A percentile compares a stretch with the other conserved stretches of the same genome.
Evolutionary conservation across 2,888 invertebrate species (phyloP).

Genomic region (Aleiodes testaceus): DNA sequence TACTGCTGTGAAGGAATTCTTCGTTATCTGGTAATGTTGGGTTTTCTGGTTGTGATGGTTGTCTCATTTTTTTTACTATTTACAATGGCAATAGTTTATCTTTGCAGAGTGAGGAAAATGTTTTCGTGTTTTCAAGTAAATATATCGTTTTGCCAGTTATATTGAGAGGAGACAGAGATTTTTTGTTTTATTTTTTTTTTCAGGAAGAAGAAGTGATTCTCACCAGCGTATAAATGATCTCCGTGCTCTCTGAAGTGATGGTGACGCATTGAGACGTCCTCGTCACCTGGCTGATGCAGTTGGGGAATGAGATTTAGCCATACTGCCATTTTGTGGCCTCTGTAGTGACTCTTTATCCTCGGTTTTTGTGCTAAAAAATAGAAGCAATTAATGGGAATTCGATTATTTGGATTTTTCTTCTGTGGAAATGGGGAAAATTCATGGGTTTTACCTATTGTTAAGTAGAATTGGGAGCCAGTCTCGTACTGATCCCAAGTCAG

Average conservation of each 20-base stretch:
- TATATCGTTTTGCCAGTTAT: not conserved
- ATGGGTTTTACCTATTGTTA: constrained; percentile 79
- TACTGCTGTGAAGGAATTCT: not conserved
- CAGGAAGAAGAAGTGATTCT: constrained; percentile 20
- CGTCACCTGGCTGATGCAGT: constrained; percentile 85
- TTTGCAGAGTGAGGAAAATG: not conserved
- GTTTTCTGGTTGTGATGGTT: not conserved
- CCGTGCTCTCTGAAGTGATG: constrained; percentile 85
- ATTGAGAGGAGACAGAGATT: not conserved
- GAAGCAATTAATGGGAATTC: not conserved
- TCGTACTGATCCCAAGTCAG: constrained; percentile 87
- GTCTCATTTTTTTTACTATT: no score
- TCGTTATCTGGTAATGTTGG: not conserved
- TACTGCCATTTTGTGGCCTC: constrained; percentile 91
- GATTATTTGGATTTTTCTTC: not conserved
- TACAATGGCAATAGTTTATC: no score
- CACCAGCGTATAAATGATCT: constrained; percentile 85
- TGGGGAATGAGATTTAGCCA: constrained; percentile 92
- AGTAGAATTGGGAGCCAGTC: constrained; percentile 82
- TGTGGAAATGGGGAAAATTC: constrained; percentile 4
- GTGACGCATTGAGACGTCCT: constrained; percentile 81
- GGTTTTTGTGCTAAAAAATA: constrained; percentile 78
- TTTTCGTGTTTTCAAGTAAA: not conserved
- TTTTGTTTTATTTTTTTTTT: not conserved
- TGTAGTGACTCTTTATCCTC: constrained; percentile 87